A percentile compares a stretch with the other conserved stretches of the same genome.
Evolutionary conservation across 2,888 invertebrate species (phyloP).

Genomic region (Toxonevra muliebris): DNA sequence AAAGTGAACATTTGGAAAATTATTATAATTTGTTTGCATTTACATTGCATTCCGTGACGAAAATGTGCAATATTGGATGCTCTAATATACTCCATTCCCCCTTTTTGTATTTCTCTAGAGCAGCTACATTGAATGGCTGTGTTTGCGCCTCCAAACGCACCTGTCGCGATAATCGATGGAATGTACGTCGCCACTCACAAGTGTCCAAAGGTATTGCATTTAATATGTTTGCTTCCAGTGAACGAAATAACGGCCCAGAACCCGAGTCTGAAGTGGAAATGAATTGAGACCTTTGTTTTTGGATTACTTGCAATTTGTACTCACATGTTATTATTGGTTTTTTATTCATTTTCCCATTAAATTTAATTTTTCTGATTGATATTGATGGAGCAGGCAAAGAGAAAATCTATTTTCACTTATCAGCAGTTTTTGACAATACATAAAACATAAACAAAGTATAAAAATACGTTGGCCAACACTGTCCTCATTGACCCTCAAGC

Average conservation of each 20-base stretch:
- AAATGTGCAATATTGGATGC: conserved; percentile 91
- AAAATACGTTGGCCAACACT: conserved; percentile 11
- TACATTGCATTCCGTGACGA: conserved; percentile 94
- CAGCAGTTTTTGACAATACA: conserved; percentile 31
- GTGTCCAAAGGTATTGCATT: conserved; percentile 86
- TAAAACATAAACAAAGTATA: conserved; percentile 18
- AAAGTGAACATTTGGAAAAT: not conserved
- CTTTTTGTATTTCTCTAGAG: conserved; percentile 73
- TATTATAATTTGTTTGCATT: conserved; percentile 41
- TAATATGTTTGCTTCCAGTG: conserved; percentile 79
- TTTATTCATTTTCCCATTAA: conserved; percentile 52
- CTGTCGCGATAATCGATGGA: conserved; percentile 84
- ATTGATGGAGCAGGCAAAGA: conserved; percentile 1
- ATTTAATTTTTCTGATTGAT: not conserved
- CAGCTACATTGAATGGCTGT: conserved; percentile 79
- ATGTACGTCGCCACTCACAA: conserved; percentile 91
- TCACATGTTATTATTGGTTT: conserved; percentile 63
- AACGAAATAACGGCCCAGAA: conserved; percentile 83
- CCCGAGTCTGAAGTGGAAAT: conserved; percentile 75
- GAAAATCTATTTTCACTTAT: conserved; percentile 12
- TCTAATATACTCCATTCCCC: conserved; percentile 82
- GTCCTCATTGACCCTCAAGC: conserved; percentile 10
- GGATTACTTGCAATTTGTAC: conserved; percentile 23
- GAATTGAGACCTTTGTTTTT: not conserved
- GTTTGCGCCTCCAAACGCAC: conserved; percentile 86